A percentile compares a stretch with the other conserved stretches of the same genome.
These are phyloP conservation scores for Agrypnus murinus DNA, from an alignment of 2,888 invertebrate species.

Conservation along the genomic window DNA sequence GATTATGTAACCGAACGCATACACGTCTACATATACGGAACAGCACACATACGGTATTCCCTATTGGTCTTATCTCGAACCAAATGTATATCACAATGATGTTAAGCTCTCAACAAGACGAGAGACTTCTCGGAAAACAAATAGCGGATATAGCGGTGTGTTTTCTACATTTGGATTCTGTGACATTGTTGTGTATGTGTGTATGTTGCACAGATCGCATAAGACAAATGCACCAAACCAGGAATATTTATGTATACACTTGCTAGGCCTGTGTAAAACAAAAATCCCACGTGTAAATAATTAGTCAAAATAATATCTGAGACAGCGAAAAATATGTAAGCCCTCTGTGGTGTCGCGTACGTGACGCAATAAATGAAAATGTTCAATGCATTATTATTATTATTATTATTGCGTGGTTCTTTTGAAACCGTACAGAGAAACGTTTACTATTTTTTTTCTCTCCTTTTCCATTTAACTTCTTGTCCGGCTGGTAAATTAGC, in stretches of 20 bases:
- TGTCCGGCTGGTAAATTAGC: slow-evolving; percentile 16
- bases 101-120: not conserved
- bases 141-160: slow-evolving; percentile 10
- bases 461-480: not conserved
- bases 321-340: slow-evolving; percentile 20
- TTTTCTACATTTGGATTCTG: slow-evolving; percentile 15
- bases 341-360: slow-evolving; percentile 13
- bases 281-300: slow-evolving; percentile 30
- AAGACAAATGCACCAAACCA: slow-evolving; percentile 31
- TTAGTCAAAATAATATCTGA: slow-evolving; percentile 31
- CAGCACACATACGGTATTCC: no score
- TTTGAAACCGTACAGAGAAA: slow-evolving; percentile 3
- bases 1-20: slow-evolving; percentile 15
- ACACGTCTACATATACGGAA: not conserved
- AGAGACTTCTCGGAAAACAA: slow-evolving; percentile 15
- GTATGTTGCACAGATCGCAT: slow-evolving; percentile 2
- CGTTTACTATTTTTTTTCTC: slow-evolving; percentile 4
- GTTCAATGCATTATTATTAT: slow-evolving; percentile 2
- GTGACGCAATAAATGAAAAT: slow-evolving; percentile 26
- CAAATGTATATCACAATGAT: no score
- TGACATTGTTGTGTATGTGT: slow-evolving; percentile 18
- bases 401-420: slow-evolving; percentile 14
- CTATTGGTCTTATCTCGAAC: no score
- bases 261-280: slow-evolving; percentile 27
- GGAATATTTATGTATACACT: slow-evolving; percentile 33